phyloP scores from a whole-genome alignment of 2,888 invertebrate species.

The Drosophila longiperda region DNA sequence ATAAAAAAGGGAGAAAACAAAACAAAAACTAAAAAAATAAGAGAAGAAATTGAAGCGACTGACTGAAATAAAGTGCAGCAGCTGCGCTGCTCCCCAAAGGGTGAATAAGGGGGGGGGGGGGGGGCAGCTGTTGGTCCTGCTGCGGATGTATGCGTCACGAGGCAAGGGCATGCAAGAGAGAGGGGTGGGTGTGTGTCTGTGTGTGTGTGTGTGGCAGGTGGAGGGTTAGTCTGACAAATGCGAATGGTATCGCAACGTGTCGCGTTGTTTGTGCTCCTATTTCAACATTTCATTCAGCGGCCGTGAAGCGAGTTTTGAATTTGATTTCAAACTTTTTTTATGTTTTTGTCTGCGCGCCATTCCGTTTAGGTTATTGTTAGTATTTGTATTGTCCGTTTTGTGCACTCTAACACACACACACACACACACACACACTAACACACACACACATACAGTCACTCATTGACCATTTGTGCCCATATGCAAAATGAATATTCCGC shows the following conservation, averaged over 20 bases:
- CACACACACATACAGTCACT: conserved; percentile 3
- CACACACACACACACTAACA: conserved; percentile 6
- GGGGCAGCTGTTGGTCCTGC: conserved; percentile 31
- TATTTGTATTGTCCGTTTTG: conserved; percentile 39
- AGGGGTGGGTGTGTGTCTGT: too few species aligned
- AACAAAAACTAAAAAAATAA: neutral
- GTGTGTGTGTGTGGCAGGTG: neutral
- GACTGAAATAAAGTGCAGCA: conserved; percentile 79
- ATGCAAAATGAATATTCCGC: conserved; percentile 17
- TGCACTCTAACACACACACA: conserved; percentile 19
- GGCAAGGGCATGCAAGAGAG: neutral
- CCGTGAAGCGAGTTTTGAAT: conserved; percentile 66
- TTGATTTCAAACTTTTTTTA: conserved; percentile 50
- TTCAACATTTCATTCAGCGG: conserved; percentile 76
- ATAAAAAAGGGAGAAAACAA: conserved; percentile 21
- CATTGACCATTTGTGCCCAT: conserved; percentile 31
- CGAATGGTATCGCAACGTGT: conserved; percentile 35
- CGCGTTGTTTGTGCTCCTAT: conserved; percentile 43
- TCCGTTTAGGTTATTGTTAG: conserved; percentile 38
- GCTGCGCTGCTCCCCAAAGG: conserved; percentile 65
- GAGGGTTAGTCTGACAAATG: conserved; percentile 45
- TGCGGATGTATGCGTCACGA: neutral
- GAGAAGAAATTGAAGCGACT: conserved; percentile 44
- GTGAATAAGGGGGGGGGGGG: conserved; percentile 25
- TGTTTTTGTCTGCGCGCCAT: conserved; percentile 13